Evolutionary conservation across 2,888 invertebrate genomes (phyloP).

Genomic region (Candidula unifasciata): DNA sequence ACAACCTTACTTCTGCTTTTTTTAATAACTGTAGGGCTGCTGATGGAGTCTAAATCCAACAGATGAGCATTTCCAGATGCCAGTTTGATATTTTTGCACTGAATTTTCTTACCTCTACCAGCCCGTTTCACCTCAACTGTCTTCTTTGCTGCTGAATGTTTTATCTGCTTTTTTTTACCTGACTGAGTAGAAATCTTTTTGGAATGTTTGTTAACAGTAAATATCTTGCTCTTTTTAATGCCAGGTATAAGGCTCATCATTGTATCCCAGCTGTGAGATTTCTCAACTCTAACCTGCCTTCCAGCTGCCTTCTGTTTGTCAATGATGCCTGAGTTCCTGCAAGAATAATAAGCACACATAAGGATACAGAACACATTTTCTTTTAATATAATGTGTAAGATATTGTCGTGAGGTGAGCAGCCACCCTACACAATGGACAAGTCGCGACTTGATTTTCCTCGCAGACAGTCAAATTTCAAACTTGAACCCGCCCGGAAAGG

Average conservation of each 20-base stretch:
- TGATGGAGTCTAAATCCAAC: not conserved
- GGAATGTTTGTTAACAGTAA: not conserved
- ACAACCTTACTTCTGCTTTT: not conserved
- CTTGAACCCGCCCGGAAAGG: no score
- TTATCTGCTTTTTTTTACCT: not conserved
- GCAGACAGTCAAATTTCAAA: no score
- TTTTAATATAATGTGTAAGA: not conserved
- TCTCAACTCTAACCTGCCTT: not conserved
- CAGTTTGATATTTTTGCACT: not conserved
- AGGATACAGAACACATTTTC: not conserved
- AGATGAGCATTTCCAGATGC: not conserved
- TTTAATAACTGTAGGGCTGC: not conserved
- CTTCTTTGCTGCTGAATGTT: slow-evolving; percentile 6
- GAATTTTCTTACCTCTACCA: not conserved
- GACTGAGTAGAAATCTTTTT: not conserved
- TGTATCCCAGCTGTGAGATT: not conserved
- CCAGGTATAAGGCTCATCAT: not conserved
- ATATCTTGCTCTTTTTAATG: slow-evolving; percentile 9
- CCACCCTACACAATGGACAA: no score
- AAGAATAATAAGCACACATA: not conserved
- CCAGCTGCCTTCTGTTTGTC: not conserved
- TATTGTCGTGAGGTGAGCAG: no score
- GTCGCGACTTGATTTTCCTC: no score
- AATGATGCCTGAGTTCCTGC: not conserved
- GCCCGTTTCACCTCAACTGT: not conserved